Conservation (phyloP, 2,797 vertebrate species). For the Tiaroga cobitis region DNA sequence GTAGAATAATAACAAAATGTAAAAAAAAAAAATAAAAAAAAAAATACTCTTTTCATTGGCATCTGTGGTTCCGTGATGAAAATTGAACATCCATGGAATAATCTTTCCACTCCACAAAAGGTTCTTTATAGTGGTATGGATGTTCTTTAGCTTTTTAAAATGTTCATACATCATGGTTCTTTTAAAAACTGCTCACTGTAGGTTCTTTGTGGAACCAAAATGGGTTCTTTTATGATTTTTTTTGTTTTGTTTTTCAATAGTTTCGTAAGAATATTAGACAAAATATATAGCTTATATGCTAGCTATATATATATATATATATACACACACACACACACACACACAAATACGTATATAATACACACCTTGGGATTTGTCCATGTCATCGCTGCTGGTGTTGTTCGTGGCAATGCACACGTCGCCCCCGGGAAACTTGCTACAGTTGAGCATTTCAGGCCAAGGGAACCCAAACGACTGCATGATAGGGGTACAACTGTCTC, state of each 20-base stretch:
- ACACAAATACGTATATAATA: neutral
- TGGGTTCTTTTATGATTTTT: too few relatives aligned
- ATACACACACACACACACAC: too few relatives aligned
- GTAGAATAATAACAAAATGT: neutral
- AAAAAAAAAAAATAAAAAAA: neutral
- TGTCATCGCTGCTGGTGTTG: constrained; percentile 82
- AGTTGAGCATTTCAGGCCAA: constrained; percentile 98
- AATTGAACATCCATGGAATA: neutral
- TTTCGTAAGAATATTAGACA: too few relatives aligned
- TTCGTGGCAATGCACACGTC: constrained; percentile 88
- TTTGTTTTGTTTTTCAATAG: too few relatives aligned
- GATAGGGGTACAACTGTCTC: constrained; percentile 92
- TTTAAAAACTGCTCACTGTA: neutral
- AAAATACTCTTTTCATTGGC: neutral
- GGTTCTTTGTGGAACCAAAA: neutral
- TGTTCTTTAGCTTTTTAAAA: neutral
- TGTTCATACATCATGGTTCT: neutral
- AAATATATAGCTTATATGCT: too few relatives aligned
- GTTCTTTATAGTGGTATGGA: neutral
- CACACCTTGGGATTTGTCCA: constrained; percentile 82
- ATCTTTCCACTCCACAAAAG: neutral
- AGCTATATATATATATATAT: too few relatives aligned
- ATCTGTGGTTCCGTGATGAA: neutral
- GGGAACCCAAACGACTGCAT: constrained; percentile 97
- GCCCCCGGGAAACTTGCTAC: constrained; percentile 90